A percentile compares a stretch with the other conserved stretches of the same genome.
Conservation (phyloP, 2,797 vertebrate genomes). For the Hyperoplus immaculatus region DNA sequence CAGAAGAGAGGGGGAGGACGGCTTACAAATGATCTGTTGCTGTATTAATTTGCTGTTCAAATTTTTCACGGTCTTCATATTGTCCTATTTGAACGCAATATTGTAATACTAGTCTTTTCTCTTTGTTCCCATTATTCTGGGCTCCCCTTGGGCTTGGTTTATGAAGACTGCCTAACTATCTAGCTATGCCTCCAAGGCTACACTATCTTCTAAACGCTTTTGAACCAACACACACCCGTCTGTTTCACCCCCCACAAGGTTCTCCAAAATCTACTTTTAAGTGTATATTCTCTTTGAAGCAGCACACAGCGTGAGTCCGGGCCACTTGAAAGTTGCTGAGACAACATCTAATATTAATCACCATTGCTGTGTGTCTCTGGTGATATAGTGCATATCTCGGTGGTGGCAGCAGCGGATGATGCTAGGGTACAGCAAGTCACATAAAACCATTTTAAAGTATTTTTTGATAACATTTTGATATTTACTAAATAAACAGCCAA, state of each 20-base stretch:
- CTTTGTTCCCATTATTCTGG: slow-evolving; percentile 58
- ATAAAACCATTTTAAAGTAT: slow-evolving; percentile 24
- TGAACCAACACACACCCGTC: slow-evolving; percentile 82
- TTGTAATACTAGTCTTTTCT: slow-evolving; percentile 70
- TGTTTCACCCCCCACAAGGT: slow-evolving; percentile 66
- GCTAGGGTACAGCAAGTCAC: slow-evolving; percentile 23
- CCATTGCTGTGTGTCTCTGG: slow-evolving; percentile 51
- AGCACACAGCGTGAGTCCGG: slow-evolving; percentile 68
- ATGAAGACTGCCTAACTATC: slow-evolving; percentile 63
- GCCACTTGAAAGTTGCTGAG: slow-evolving; percentile 78
- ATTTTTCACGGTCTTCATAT: slow-evolving; percentile 73
- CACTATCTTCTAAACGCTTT: slow-evolving; percentile 76
- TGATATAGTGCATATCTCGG: slow-evolving; percentile 51
- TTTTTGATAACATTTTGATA: slow-evolving; percentile 24
- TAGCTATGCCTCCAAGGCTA: slow-evolving; percentile 69
- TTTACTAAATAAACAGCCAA: slow-evolving; percentile 14
- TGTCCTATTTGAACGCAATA: slow-evolving; percentile 72
- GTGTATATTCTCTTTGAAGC: slow-evolving; percentile 84
- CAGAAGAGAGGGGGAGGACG: slow-evolving; percentile 48
- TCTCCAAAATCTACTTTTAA: slow-evolving; percentile 76
- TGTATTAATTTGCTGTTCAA: slow-evolving; percentile 75
- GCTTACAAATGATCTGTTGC: slow-evolving; percentile 78
- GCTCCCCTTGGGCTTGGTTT: slow-evolving; percentile 69
- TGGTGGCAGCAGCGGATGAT: slow-evolving; percentile 19
- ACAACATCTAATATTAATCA: slow-evolving; percentile 82